phyloP scores from a whole-genome alignment of 2,888 invertebrate genomes.

The Cheiracanthium punctorium region DNA sequence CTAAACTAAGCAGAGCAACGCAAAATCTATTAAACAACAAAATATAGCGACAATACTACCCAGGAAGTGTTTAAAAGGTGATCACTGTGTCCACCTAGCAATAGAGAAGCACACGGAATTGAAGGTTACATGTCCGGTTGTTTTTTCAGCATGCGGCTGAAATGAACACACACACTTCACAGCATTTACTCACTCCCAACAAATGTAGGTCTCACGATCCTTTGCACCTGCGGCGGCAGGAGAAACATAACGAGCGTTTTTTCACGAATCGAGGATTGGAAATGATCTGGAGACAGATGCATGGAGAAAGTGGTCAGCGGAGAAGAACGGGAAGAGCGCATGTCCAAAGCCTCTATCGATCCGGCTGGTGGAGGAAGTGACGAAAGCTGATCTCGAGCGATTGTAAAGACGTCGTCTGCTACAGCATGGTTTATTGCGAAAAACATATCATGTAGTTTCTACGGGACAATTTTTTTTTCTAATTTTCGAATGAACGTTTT shows the following conservation, averaged over 20 bases:
- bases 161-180: not conserved
- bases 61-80: too few relatives aligned
- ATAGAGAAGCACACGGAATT: not conserved
- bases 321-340: not conserved
- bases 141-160: not conserved
- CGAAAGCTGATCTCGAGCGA: not conserved
- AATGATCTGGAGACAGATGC: not conserved
- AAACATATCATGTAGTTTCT: too few relatives aligned
- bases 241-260: not conserved
- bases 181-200: not conserved
- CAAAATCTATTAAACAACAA: too few relatives aligned
- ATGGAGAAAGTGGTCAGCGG: not conserved
- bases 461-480: too few relatives aligned
- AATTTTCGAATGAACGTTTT: too few relatives aligned
- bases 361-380: not conserved
- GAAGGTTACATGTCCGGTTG: not conserved
- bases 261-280: not conserved
- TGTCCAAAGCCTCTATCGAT: conserved; percentile 1
- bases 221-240: conserved; percentile 14
- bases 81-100: too few relatives aligned
- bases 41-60: too few relatives aligned
- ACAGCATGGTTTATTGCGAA: not conserved
- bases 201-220: conserved; percentile 13
- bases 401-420: conserved; percentile 1
- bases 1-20: too few relatives aligned